Conservation (phyloP, 2,113 vertebrate genomes). For the Aspidoscelis tigris region DNA sequence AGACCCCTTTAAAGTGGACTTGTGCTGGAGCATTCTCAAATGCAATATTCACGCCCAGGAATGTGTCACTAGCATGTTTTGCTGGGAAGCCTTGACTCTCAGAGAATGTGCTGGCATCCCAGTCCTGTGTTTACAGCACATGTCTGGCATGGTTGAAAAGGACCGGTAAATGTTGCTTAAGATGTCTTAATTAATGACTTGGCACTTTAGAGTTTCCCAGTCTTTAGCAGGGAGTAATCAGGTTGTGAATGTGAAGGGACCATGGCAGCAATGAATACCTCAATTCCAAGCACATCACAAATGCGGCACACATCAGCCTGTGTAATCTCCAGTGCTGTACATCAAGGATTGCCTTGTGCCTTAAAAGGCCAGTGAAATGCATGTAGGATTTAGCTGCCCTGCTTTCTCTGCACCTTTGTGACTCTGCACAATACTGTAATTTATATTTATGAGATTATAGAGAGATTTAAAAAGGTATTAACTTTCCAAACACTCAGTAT, state of each 20-base stretch:
- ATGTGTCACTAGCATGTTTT: too few relatives aligned
- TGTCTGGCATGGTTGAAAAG: too few relatives aligned
- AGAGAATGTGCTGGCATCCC: too few relatives aligned
- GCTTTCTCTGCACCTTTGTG: slow-evolving; percentile 49
- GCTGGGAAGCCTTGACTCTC: too few relatives aligned
- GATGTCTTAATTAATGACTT: too few relatives aligned
- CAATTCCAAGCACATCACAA: neutral
- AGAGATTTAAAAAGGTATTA: slow-evolving; percentile 45
- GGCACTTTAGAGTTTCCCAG: too few relatives aligned
- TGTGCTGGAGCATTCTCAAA: too few relatives aligned
- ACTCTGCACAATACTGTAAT: slow-evolving; percentile 50
- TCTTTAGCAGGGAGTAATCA: neutral
- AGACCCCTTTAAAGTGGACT: too few relatives aligned
- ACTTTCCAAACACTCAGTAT: slow-evolving; percentile 25
- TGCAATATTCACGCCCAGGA: too few relatives aligned
- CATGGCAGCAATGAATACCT: neutral
- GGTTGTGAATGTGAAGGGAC: neutral
- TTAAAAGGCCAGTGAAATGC: slow-evolving; percentile 39
- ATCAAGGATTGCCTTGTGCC: slow-evolving; percentile 2
- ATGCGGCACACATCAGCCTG: neutral
- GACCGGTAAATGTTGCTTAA: too few relatives aligned
- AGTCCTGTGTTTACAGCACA: too few relatives aligned
- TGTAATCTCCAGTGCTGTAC: slow-evolving; percentile 37
- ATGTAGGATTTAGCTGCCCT: slow-evolving; percentile 36
- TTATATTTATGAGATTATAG: slow-evolving; percentile 68